Evolutionary conservation across 2,797 vertebrate genomes (phyloP).

Genomic region (Eupleurogrammus muticus): DNA sequence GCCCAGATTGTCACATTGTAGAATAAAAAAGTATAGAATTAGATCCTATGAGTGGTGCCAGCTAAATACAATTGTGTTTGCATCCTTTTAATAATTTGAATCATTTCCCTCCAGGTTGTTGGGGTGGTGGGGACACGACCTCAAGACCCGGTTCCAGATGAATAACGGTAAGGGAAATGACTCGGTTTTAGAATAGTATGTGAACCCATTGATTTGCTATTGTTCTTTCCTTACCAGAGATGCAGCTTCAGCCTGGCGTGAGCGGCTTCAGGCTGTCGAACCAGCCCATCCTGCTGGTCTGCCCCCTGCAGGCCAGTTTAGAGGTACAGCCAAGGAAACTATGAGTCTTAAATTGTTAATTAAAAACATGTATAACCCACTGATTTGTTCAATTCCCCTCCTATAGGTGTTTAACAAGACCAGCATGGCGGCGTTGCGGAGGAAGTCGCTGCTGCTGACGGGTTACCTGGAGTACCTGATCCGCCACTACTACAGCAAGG

Average conservation of each 20-base stretch:
- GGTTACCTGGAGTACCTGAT: conserved; percentile 95
- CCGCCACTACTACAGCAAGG: conserved; percentile 79
- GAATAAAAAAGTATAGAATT: no score
- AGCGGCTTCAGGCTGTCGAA: conserved; percentile 94
- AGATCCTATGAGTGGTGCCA: no score
- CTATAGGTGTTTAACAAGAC: conserved; percentile 91
- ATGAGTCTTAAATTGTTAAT: no score
- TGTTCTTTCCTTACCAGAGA: conserved; percentile 57
- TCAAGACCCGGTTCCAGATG: conserved; percentile 91
- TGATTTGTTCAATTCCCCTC: neutral
- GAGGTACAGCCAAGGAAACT: conserved; percentile 86
- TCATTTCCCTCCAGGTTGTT: conserved; percentile 81
- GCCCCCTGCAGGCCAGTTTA: conserved; percentile 92
- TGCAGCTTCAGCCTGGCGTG: conserved; percentile 88
- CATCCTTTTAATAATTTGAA: neutral
- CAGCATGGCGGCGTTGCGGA: conserved; percentile 88
- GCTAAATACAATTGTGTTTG: no score
- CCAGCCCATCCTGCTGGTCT: conserved; percentile 92
- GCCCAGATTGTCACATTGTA: no score
- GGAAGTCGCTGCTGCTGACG: conserved; percentile 92
- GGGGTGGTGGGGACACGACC: conserved; percentile 95
- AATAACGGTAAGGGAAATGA: conserved; percentile 83
- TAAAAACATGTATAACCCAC: no score
- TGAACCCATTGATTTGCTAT: neutral
- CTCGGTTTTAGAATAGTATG: neutral